Conservation (phyloP, 2,113 vertebrate species). For the Petaurus breviceps region DNA sequence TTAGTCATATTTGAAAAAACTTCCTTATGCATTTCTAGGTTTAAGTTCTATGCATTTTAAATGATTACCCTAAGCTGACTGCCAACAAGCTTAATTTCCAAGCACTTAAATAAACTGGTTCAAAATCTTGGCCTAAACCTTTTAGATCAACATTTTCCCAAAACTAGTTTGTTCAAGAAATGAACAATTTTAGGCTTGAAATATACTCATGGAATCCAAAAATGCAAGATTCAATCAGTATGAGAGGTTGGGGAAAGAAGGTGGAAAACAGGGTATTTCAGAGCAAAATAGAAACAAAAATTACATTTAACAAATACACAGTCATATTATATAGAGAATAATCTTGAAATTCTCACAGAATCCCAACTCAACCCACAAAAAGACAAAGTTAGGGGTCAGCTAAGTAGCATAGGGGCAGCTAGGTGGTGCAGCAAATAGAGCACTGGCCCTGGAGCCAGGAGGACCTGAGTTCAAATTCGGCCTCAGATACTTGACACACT, state of each 20-base stretch:
- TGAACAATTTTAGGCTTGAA: background rate
- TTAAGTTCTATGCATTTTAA: background rate
- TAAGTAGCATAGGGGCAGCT: too few species aligned
- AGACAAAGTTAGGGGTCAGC: too few species aligned
- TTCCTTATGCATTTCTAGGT: background rate
- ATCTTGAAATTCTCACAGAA: background rate
- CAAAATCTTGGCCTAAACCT: background rate
- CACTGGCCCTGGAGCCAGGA: too few species aligned
- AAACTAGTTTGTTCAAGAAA: background rate
- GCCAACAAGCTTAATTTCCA: background rate
- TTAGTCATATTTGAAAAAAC: background rate
- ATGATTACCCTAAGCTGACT: background rate
- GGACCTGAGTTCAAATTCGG: too few species aligned
- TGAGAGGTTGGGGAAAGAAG: background rate
- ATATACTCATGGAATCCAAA: background rate
- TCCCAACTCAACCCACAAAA: background rate
- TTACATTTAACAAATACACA: background rate
- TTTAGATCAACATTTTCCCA: background rate
- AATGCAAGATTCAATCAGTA: background rate
- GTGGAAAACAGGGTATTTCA: background rate
- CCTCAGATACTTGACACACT: too few species aligned
- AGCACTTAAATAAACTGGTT: background rate
- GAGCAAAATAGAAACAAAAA: background rate
- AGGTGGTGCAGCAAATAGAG: too few species aligned
- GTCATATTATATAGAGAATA: background rate